Conservation (phyloP, 2,888 invertebrate species). For the Amphipoea oculea region DNA sequence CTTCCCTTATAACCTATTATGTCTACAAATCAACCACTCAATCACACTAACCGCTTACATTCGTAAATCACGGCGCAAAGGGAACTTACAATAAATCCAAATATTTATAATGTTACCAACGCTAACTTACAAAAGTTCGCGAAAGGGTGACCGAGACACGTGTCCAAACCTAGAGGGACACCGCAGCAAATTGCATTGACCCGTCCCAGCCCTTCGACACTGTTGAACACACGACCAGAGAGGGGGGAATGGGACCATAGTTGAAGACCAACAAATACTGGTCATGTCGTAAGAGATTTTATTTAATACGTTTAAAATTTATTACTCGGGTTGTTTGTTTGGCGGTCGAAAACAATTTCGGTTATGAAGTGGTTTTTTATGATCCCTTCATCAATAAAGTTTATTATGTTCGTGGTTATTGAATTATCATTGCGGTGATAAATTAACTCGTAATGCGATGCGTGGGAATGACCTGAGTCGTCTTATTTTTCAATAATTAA, state of each 20-base stretch:
- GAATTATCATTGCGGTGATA: slow-evolving; percentile 74
- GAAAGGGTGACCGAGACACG: slow-evolving; percentile 85
- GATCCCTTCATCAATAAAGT: slow-evolving; percentile 78
- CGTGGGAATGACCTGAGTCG: slow-evolving; percentile 57
- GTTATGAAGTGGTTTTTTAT: slow-evolving; percentile 85
- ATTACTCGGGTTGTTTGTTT: slow-evolving; percentile 81
- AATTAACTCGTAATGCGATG: slow-evolving; percentile 53
- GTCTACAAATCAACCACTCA: slow-evolving; percentile 33
- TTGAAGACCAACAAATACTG: slow-evolving; percentile 68
- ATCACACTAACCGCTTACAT: slow-evolving; percentile 46
- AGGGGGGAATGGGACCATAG: slow-evolving; percentile 22
- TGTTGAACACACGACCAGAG: neutral
- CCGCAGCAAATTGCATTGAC: slow-evolving; percentile 70
- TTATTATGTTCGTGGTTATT: slow-evolving; percentile 79
- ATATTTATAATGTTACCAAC: slow-evolving; percentile 84
- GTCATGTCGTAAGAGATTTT: slow-evolving; percentile 75
- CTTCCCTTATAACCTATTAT: neutral
- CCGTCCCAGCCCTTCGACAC: slow-evolving; percentile 55
- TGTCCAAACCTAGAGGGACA: slow-evolving; percentile 77
- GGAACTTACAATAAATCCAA: slow-evolving; percentile 81
- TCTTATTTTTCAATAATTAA: slow-evolving; percentile 7
- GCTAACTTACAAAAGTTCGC: slow-evolving; percentile 70
- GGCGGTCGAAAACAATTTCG: slow-evolving; percentile 83
- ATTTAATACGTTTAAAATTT: slow-evolving; percentile 88
- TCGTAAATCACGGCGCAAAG: slow-evolving; percentile 73